Evolutionary conservation across 2,888 invertebrate species (phyloP), one percentile per base, ranked within the genome.

Genomic region (Xestia sexstrigata): DNA sequence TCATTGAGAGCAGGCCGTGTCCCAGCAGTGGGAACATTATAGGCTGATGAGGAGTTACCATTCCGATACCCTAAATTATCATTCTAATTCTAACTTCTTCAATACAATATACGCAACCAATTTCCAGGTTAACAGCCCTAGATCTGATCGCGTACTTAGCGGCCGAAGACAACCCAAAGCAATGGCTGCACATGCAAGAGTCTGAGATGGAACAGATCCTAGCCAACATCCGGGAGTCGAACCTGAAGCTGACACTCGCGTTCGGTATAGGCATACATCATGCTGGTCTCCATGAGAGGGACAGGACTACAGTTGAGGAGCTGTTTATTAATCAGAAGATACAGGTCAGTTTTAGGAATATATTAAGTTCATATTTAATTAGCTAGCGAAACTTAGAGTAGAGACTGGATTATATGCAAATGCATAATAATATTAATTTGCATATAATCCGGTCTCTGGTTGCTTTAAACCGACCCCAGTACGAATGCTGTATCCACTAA

Each of bases 251-350:
- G 82, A 99, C 99, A 0, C 96, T 99, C 39, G 98, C 99, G 0
- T 99, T 99, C 95, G 99, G 99, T 4, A 99, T 99, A 86, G 99
- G 99, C 2, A 98, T 99, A 89, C 99, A 99, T 96, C 99, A 99
- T 95, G 99, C 99, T 35, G 99, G 99, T 72, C 96, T 99, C 75
- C 98, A 99, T 88, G 99, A 99, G 86, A 97, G 98, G 79, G 99
- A 99, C 94, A 97, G 99, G 65, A 98, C 97, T 91, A 97, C 98
- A 3, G 99, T 99, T 0, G 99, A 99, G 93, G 99, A 99, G 92
- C 96, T 99, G 67, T 99, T 99, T 94, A 98, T 99, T 49, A 98
- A 99, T 94, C 98, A 99, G 88, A 99, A 99, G 93, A 99, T 99
- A 92, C 99, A 99, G 97, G 98, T 98, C 55, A 0, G 74, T 17